phyloP scores from a whole-genome alignment of 2,113 vertebrate genomes.

The Calyptommatus sinebrachiatus region DNA sequence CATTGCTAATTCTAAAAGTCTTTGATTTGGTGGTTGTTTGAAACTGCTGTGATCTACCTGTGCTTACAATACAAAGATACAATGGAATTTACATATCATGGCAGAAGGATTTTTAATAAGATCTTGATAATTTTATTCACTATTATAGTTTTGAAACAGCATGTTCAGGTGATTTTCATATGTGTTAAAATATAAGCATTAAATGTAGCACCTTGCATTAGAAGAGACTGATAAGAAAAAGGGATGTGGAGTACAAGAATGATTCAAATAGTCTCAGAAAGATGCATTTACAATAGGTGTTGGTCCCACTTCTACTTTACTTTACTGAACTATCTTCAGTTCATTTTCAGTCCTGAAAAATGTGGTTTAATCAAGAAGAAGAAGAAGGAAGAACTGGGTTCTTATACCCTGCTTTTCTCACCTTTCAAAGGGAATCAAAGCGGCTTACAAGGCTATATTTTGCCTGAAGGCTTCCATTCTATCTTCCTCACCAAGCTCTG shows the following conservation, averaged over 20 bases:
- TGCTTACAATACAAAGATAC: conserved; percentile 9
- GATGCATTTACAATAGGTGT: neutral
- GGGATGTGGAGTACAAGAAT: neutral
- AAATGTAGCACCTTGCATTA: neutral
- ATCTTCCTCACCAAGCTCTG: too few species aligned
- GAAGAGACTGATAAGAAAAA: neutral
- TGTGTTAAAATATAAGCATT: neutral
- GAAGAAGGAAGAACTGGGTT: too few species aligned
- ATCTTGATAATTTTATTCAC: neutral
- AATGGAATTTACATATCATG: conserved; percentile 12
- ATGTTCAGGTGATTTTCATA: neutral
- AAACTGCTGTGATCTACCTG: conserved; percentile 16
- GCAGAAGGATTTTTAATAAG: conserved; percentile 2
- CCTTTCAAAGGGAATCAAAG: too few species aligned
- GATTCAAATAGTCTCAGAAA: neutral
- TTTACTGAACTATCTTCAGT: too few species aligned
- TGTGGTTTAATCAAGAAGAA: too few species aligned
- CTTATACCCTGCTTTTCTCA: too few species aligned
- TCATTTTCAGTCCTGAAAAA: too few species aligned
- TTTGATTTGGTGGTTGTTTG: conserved; percentile 22
- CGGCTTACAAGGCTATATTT: too few species aligned
- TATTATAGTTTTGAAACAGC: neutral
- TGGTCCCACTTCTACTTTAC: too few species aligned
- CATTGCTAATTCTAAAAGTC: neutral
- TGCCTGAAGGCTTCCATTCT: too few species aligned